Percentiles rank a stretch among this genome's conserved stretches.
Conservation (phyloP, 2,888 invertebrate genomes). For the Opisthograptis luteolata region DNA sequence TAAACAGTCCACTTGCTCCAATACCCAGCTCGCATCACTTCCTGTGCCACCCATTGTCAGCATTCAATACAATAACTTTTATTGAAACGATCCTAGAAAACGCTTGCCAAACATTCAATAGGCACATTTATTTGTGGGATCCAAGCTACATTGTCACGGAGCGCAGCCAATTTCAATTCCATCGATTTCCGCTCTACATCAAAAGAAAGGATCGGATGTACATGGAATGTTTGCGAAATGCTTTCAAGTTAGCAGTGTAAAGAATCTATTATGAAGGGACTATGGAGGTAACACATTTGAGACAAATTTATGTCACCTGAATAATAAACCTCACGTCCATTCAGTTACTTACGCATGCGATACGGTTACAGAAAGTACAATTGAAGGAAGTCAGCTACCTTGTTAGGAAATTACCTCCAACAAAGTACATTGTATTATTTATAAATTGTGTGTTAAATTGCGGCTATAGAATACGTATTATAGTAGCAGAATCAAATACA, state of each 20-base stretch:
- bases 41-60: conserved; percentile 78
- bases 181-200: conserved; percentile 73
- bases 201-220: conserved; percentile 65
- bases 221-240: conserved; percentile 61
- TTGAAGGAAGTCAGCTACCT: conserved; percentile 59
- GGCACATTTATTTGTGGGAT: conserved; percentile 73
- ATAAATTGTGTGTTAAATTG: conserved; percentile 39
- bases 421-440: conserved; percentile 56
- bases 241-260: conserved; percentile 54
- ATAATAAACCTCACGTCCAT: conserved; percentile 49
- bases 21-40: conserved; percentile 78
- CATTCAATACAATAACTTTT: conserved; percentile 82
- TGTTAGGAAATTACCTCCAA: conserved; percentile 69
- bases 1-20: conserved; percentile 82
- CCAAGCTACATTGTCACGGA: conserved; percentile 68
- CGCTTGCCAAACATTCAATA: conserved; percentile 67
- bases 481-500: conserved; percentile 25
- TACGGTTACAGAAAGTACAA: conserved; percentile 55
- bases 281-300: conserved; percentile 46
- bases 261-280: conserved; percentile 43
- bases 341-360: conserved; percentile 43
- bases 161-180: conserved; percentile 70
- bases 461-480: conserved; percentile 22
- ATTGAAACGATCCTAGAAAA: conserved; percentile 80
- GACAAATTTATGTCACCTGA: conserved; percentile 67